A percentile compares a stretch with the other conserved stretches of the same genome.
These are phyloP conservation scores for Pherbina coryleti DNA, from an alignment of 2,888 invertebrate species.

Conservation along the genomic window DNA sequence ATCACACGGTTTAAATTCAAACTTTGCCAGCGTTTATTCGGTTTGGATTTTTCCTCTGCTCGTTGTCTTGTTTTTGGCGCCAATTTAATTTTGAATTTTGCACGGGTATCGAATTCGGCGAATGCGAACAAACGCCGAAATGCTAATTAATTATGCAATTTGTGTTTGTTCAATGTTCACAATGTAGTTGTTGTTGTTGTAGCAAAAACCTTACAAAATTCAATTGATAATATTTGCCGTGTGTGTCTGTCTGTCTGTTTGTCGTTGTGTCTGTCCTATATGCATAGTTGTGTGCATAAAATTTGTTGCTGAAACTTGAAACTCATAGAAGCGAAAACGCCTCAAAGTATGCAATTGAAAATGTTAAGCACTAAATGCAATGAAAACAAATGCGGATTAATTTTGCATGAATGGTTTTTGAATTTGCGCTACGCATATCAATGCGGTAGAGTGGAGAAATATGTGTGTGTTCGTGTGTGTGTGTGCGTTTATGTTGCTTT, in stretches of 20 bases:
- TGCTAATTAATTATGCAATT: conserved; percentile 30
- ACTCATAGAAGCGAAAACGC: conserved; percentile 14
- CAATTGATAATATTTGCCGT: background rate
- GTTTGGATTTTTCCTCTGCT: no score
- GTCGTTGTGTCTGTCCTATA: background rate
- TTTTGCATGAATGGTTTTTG: conserved; percentile 17
- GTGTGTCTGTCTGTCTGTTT: background rate
- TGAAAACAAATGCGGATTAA: conserved; percentile 18
- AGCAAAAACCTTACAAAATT: conserved; percentile 1
- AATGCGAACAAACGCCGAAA: background rate
- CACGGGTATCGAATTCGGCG: background rate
- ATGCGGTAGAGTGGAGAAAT: background rate
- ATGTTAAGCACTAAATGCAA: background rate
- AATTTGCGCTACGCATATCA: conserved; percentile 24
- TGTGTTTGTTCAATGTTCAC: background rate
- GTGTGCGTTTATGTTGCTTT: background rate
- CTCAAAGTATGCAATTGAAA: conserved; percentile 31
- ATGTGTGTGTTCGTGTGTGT: background rate
- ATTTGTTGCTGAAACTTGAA: background rate
- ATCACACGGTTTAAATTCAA: no score
- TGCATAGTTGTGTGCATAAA: background rate
- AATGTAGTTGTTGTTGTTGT: conserved; percentile 9
- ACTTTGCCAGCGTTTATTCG: no score
- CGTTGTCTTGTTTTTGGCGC: background rate
- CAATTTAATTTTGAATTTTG: background rate